phyloP scores from a whole-genome alignment of 2,888 invertebrate genomes.

The Steinernema carpocapsae region DNA sequence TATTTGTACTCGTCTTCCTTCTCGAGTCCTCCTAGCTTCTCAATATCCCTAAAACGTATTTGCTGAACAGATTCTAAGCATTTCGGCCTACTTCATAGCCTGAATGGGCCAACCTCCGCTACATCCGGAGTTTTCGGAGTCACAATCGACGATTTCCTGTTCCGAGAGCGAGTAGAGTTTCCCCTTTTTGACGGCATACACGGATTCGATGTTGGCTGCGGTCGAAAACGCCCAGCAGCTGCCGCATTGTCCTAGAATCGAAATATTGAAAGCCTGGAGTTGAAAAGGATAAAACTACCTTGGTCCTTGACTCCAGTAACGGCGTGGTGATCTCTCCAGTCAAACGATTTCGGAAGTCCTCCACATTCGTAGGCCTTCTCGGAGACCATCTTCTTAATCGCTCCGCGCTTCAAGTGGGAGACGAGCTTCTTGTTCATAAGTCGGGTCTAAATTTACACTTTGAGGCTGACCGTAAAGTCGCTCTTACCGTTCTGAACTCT shows the following conservation, averaged over 20 bases:
- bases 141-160: constrained; percentile 36
- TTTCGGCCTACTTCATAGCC: not conserved
- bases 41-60: not conserved
- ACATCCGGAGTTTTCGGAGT: constrained; percentile 37
- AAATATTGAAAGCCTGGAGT: not conserved
- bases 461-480: not conserved
- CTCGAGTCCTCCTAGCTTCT: not conserved
- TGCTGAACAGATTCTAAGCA: not conserved
- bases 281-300: too few relatives aligned
- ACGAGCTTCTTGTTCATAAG: not conserved
- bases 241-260: constrained; percentile 36
- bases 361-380: not conserved
- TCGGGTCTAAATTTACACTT: not conserved
- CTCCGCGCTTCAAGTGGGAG: not conserved
- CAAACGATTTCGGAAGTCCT: not conserved
- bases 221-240: constrained; percentile 38
- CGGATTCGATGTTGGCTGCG: constrained; percentile 33
- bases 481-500: not conserved
- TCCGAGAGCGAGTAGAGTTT: constrained; percentile 30
- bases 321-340: constrained; percentile 7
- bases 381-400: not conserved
- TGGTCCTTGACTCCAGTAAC: not conserved
- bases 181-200: constrained; percentile 5
- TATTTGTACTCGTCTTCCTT: not conserved
- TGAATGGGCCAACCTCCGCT: constrained; percentile 32